These are phyloP conservation scores for Danio jaintianensis DNA, from an alignment of 2,797 vertebrate species.

Conservation along the genomic window DNA sequence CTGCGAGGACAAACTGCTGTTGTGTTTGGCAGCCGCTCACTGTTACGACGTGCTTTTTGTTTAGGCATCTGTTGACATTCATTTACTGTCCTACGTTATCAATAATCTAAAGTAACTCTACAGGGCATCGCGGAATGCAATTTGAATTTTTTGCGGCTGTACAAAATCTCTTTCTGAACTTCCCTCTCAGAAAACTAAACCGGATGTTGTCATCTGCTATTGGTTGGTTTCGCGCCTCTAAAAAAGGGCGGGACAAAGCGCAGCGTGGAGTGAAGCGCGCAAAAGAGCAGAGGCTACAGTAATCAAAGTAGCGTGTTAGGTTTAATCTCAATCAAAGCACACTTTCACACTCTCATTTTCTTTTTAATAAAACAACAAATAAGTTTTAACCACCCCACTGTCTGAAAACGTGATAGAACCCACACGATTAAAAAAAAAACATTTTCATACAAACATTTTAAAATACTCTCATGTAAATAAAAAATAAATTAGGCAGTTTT, in stretches of 20 bases:
- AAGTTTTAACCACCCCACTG: neutral
- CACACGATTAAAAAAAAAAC: too few species aligned
- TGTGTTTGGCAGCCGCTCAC: neutral
- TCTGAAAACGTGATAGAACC: too few species aligned
- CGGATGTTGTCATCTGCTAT: slow-evolving; percentile 55
- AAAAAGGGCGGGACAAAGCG: neutral
- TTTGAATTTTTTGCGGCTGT: slow-evolving; percentile 5
- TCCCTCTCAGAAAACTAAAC: slow-evolving; percentile 49
- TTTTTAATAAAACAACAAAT: neutral
- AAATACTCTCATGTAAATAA: too few species aligned
- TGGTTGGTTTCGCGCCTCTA: slow-evolving; percentile 27
- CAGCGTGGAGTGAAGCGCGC: neutral
- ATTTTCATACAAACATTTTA: too few species aligned
- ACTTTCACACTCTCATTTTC: neutral
- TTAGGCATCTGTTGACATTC: neutral
- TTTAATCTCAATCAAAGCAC: neutral
- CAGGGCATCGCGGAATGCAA: neutral
- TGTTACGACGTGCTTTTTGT: neutral
- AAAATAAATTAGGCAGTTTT: too few species aligned
- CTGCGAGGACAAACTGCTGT: neutral
- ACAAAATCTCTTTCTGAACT: slow-evolving; percentile 36
- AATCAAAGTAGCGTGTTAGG: neutral
- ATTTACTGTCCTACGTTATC: neutral
- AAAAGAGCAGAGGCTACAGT: neutral
- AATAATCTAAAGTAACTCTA: neutral